phyloP scores from a whole-genome alignment of 2,797 vertebrate species.

The Microctenopoma stevenorrisi region DNA sequence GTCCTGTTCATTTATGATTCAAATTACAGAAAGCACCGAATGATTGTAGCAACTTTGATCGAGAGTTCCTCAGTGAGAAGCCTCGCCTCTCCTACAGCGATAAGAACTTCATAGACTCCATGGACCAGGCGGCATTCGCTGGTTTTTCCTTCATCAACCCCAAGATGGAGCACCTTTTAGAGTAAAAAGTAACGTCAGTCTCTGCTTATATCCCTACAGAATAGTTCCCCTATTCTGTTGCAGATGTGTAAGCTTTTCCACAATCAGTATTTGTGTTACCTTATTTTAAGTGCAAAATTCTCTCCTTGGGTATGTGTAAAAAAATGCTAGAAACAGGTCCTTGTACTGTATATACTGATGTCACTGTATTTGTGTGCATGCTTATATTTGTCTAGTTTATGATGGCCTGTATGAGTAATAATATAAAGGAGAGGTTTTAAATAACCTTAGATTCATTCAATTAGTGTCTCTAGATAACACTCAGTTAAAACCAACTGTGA shows the following conservation, averaged over 20 bases:
- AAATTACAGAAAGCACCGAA: conserved; percentile 89
- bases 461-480: conserved; percentile 26
- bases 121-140: conserved; percentile 93
- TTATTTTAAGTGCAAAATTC: conserved; percentile 51
- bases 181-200: conserved; percentile 65
- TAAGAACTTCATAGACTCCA: conserved; percentile 98
- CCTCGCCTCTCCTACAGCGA: conserved; percentile 93
- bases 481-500: conserved; percentile 20
- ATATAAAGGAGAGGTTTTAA: conserved; percentile 45
- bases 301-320: conserved; percentile 61
- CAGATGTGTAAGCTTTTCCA: conserved; percentile 44
- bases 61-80: conserved; percentile 97
- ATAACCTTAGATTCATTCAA: conserved; percentile 52
- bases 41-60: conserved; percentile 98
- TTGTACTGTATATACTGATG: conserved; percentile 70
- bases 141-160: conserved; percentile 98
- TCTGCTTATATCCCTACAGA: conserved; percentile 29
- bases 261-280: conserved; percentile 64
- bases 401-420: conserved; percentile 58
- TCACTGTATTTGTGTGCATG: conserved; percentile 75
- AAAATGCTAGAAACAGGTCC: conserved; percentile 49
- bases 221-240: conserved; percentile 36
- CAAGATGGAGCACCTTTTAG: conserved; percentile 90
- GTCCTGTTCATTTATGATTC: conserved; percentile 21
- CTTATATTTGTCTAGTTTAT: conserved; percentile 57